Conservation (phyloP, 2,797 vertebrate genomes). For the Tokudaia muenninki region DNA sequence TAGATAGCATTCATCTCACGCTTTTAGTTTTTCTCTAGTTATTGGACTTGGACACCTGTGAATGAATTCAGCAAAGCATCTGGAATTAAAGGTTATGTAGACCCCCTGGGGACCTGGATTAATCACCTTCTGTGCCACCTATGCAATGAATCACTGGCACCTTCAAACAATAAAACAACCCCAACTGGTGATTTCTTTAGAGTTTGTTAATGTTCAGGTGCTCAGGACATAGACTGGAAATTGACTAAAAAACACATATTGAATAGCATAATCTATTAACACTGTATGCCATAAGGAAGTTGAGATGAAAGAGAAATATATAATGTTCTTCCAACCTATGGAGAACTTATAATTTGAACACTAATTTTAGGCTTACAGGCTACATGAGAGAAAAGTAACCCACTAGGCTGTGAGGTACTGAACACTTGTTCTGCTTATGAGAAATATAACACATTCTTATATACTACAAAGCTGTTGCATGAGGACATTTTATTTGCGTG, state of each 20-base stretch:
- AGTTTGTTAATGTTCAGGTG: not conserved
- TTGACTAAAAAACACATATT: not conserved
- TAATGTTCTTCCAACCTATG: not conserved
- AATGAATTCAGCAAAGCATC: slow-evolving; percentile 40
- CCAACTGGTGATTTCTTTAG: not conserved
- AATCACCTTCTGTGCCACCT: slow-evolving; percentile 32
- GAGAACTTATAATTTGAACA: not conserved
- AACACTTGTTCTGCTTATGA: not conserved
- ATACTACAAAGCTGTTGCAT: not conserved
- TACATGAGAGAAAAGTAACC: not conserved
- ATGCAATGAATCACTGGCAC: not conserved
- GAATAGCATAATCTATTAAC: not conserved
- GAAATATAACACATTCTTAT: not conserved
- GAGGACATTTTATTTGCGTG: not conserved
- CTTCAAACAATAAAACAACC: not conserved
- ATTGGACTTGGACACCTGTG: not conserved
- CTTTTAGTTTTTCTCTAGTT: slow-evolving; percentile 1
- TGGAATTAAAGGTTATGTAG: slow-evolving; percentile 40
- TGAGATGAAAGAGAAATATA: not conserved
- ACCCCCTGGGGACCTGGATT: not conserved
- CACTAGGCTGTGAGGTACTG: not conserved
- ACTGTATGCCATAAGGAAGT: not conserved
- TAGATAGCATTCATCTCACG: not conserved
- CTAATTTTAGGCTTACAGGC: not conserved
- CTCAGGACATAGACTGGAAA: not conserved